Evolutionary conservation across 2,797 vertebrate genomes (phyloP), one percentile per base, ranked within the genome.

Genomic region (Periophthalmus magnuspinnatus): DNA sequence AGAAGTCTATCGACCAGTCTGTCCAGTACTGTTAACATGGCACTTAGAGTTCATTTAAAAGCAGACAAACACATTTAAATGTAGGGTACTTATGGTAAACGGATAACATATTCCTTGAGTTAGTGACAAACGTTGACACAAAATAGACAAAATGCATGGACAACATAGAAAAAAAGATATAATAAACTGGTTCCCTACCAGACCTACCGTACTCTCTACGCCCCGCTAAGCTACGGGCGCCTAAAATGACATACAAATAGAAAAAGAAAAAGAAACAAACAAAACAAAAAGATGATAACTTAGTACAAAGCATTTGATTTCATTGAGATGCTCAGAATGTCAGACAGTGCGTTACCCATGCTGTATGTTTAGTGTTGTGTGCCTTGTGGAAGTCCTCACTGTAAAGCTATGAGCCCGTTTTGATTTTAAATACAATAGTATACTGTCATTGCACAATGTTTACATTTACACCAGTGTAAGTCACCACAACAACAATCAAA

Each of bases 131-230:
- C 90, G 84, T 83, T 21, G 57, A 89, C 84, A 88, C 84, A 88
- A 83, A 74, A 77, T 66, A 78, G 89, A 90, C 86, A 89, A 87
- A 90, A 92, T 88, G 86, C 68, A 89, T 88, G 86, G 83, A 88
- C 82, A 88, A 93, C 91, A 93, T 81, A 89, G 65, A 93, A 86
- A 90, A 90, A 89, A 90, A 84, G 74, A 72, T 71, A 86, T 71
- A 90, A 90, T 84, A 92, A 91, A 92, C 72, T 65, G 41, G 74
- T 86, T 84, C 92, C 93, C 93, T 94, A 91, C 92, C 89, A 88
- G 92, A 94, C 93, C 93, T 94, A 93, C 93, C 93, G 93, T 94
- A 93, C 89, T 89, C 86, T 90, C 89, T 94, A 93, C 91, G 91
- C 90, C 93, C 93, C 91, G 90, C 92, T 94, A 93, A 94, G 87